phyloP scores from a whole-genome alignment of 2,797 vertebrate genomes.

The Amphiprion clarkii region DNA sequence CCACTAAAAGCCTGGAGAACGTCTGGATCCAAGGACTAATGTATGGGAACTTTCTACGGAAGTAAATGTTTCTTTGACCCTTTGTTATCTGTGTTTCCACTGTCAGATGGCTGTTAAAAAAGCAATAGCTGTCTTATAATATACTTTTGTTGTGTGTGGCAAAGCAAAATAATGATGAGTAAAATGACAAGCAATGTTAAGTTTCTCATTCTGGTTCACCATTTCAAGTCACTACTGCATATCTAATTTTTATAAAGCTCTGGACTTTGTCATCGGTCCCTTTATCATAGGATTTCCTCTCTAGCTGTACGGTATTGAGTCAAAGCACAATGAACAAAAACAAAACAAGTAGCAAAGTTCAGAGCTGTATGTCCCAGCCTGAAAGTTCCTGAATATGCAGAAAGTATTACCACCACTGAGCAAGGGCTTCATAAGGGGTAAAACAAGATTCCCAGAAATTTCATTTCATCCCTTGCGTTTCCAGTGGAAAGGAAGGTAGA shows the following conservation, averaged over 20 bases:
- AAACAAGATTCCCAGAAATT: not conserved
- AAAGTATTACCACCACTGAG: not conserved
- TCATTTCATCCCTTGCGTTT: not conserved
- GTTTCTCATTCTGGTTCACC: not conserved
- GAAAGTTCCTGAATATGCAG: not conserved
- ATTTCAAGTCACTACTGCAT: slow-evolving; percentile 1
- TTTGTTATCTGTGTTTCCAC: not conserved
- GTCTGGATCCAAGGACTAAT: not conserved
- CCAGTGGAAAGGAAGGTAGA: not conserved
- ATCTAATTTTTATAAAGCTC: slow-evolving; percentile 3
- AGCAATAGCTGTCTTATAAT: not conserved
- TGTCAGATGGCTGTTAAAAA: not conserved
- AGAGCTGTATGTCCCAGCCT: not conserved
- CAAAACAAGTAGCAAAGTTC: slow-evolving; percentile 1
- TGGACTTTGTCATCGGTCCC: not conserved
- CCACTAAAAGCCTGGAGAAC: not conserved
- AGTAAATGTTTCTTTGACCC: not conserved
- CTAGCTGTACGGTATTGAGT: not conserved
- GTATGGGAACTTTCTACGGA: not conserved
- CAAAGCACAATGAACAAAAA: slow-evolving; percentile 15
- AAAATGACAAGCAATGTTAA: not conserved
- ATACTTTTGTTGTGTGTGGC: not conserved
- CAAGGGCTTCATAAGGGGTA: not conserved
- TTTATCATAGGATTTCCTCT: too few relatives aligned
- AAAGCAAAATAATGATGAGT: not conserved